Evolutionary conservation across 2,888 invertebrate species (phyloP), one percentile per base, ranked within the genome.

Genomic region (Stegana nigrithorax): DNA sequence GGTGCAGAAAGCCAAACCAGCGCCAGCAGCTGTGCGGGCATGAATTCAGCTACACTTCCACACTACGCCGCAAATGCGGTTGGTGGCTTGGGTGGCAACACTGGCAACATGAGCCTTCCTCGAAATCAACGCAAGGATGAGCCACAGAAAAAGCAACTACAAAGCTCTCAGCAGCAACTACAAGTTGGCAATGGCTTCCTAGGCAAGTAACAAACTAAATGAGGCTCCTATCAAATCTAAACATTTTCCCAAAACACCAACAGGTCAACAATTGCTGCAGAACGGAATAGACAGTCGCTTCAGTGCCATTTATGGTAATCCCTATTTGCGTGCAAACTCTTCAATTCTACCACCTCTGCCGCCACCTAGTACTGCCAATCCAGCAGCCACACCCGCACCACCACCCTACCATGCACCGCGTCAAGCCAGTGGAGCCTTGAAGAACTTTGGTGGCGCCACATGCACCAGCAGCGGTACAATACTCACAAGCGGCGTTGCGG

Each of bases 281-380:
- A 85, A 86, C 65, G 85, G 85, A 67, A 84, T 84, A 64, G 84
- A 84, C 51, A 83, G 84, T 51, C 88, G 95, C 69, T 96, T 93
- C 84, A 94, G 94, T 57, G 95, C 96, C 36, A 92, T 94, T 6
- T 96, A 96, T 80, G 93, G 94, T 62, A 96, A 96, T 85, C 95
- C 95, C 1, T 95, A 95, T 85, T 87, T 95, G 68, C 88, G 95
- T 80, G 90, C 90, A 64, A 90, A 90, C 55, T 90, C 88, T 66
- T 88, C 85, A 65, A 83, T 85, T 66, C 81, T 86, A 82, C 84
- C 86, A 85, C 85, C 86, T 60, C 78, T 86, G 76, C 90, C 88
- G 81, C 90, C 87, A 62, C 90, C 87, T 73, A 90, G 87, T 85
- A 93, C 91, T 66, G 91, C 89, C 53, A 92, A 92, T 85, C 93